Evolutionary conservation across 2,888 invertebrate species (phyloP).

Genomic region (Brachycybe producta): DNA sequence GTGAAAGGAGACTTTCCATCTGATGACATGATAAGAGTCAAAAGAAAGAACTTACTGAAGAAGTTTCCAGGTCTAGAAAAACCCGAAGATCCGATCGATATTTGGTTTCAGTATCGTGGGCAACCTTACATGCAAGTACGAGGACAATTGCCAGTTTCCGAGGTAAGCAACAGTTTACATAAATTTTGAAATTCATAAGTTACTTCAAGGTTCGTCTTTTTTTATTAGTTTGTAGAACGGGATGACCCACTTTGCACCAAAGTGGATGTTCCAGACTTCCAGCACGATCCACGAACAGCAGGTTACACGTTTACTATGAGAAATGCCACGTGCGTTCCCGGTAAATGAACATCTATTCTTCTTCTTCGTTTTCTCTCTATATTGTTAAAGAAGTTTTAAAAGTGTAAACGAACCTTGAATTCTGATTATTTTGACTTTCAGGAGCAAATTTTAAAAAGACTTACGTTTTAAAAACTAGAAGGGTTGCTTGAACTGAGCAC

Average conservation of each 20-base stretch:
- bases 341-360: no score
- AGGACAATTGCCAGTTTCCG: constrained; percentile 51
- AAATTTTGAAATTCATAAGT: background rate
- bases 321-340: constrained; percentile 62
- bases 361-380: constrained; percentile 22
- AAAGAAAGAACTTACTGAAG: background rate
- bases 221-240: constrained; percentile 32
- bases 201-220: background rate
- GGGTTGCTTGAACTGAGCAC: no score
- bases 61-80: background rate
- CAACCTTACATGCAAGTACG: constrained; percentile 55
- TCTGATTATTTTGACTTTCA: no score
- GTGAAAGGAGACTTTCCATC: constrained; percentile 57
- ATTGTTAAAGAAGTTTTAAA: background rate
- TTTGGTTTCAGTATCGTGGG: constrained; percentile 56
- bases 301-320: constrained; percentile 45
- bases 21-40: constrained; percentile 34
- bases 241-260: constrained; percentile 26
- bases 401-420: no score
- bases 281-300: constrained; percentile 46
- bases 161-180: constrained; percentile 31
- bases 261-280: constrained; percentile 24
- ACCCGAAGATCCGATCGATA: constrained; percentile 26
- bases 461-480: no score
- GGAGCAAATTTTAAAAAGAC: background rate